Base-by-base conservation (phyloP, 1,140 invertebrate genomes). In the Reticulitermes speratus region DNA sequence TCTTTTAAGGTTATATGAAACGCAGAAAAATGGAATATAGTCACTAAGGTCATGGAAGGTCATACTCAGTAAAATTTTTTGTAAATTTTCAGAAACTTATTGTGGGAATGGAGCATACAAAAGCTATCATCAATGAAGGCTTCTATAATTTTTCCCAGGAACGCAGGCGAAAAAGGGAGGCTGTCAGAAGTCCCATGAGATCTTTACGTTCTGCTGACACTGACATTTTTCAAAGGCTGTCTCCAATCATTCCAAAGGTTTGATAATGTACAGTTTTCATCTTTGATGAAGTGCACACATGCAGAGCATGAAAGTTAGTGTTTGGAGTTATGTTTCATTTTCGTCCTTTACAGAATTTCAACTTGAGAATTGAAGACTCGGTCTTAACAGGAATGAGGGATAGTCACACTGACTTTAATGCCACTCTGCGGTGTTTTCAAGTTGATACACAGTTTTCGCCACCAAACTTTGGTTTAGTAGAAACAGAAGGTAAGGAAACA, bases 241-340 rank as follows among this genome's bases (percentile, higher is more conserved):
- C 94, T 44, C 95, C 95, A 38, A 93, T 96, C 88, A 94, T 96
- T 91, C 96, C 96, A 91, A 96, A 96, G 92, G 95, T 95, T 91
- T 45, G 52, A 75, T 38, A 19, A 84, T 87, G 25, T 83, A 45
- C 82, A 86, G 44, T 84, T 30, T 55, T 1, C 84, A 82, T 84
- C 25, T 38, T 32, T 82, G 81, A 38, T 82, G 81, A 38, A 14
- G 21, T 82, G 1, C 19, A 55, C 14, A 16, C 45, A 48, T 48
- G 45, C 14, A 9, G 14, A 12, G 9, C 45, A 83, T n/a, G 6
- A 12, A 44, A 45, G 38, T 38, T 38, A 45, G 82, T 16, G 8
- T 38, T 83, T 45, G 32, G 21, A 45, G 23, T 8, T 8, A 38
- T 9, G 82, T 32, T 84, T 48, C 83, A 45, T 84, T 87, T 48